Percentiles rank a stretch among this genome's conserved stretches.
These are phyloP conservation scores for Portunus trituberculatus DNA, from an alignment of 1,140 invertebrate genomes.

Conservation along the genomic window DNA sequence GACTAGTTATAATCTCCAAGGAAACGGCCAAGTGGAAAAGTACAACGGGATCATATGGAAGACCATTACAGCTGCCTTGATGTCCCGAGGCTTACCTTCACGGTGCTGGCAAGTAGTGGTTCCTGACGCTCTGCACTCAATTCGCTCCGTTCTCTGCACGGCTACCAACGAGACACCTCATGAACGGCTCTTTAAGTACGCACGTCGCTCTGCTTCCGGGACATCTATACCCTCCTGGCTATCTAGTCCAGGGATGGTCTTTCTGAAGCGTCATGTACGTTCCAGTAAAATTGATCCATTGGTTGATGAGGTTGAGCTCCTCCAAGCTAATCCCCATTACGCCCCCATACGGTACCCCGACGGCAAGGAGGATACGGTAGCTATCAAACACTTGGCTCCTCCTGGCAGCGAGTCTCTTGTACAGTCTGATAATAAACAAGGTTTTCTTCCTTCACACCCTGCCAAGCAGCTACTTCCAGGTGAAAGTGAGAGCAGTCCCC, in stretches of 20 bases:
- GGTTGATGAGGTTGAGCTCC: conserved; percentile 53
- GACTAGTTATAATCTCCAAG: conserved; percentile 42
- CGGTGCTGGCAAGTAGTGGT: neutral
- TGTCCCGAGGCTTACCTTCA: neutral
- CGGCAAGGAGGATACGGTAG: neutral
- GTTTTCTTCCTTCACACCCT: too few relatives aligned
- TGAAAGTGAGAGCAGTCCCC: too few relatives aligned
- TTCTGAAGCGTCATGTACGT: conserved; percentile 42
- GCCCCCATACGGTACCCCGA: neutral
- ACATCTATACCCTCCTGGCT: conserved; percentile 9
- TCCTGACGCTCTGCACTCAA: conserved; percentile 34
- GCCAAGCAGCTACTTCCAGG: too few relatives aligned
- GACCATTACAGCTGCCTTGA: neutral
- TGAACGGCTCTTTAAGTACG: neutral
- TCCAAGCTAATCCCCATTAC: too few relatives aligned
- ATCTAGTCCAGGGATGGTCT: neutral
- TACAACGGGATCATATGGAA: conserved; percentile 32
- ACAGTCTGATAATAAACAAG: too few relatives aligned
- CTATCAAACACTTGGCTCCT: conserved; percentile 28
- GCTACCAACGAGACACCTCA: conserved; percentile 24
- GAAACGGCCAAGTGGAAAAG: neutral
- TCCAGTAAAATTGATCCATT: conserved; percentile 37
- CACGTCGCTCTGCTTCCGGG: neutral
- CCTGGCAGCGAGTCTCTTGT: too few relatives aligned
- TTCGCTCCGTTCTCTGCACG: neutral